Conservation (phyloP, 2,113 vertebrate genomes). For the Clupea harengus region DNA sequence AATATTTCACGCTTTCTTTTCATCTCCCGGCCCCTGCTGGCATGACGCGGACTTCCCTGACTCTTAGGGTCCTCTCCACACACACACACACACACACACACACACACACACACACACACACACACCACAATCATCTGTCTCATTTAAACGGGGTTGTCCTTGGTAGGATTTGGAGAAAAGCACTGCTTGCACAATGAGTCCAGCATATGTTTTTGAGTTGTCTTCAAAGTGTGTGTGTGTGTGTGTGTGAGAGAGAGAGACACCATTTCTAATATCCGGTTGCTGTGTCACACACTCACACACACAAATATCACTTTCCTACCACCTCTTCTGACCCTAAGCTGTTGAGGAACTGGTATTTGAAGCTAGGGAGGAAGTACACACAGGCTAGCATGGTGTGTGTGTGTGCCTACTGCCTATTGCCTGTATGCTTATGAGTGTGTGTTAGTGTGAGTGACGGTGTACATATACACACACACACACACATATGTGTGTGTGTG, state of each 20-base stretch:
- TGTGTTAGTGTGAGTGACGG: neutral
- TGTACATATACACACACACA: too few relatives aligned
- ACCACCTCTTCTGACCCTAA: neutral
- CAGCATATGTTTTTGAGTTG: neutral
- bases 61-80: neutral
- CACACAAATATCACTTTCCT: neutral
- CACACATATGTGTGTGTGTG: neutral
- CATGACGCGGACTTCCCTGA: neutral
- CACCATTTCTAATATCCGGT: neutral
- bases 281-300: neutral
- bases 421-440: neutral
- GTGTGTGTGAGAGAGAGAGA: neutral
- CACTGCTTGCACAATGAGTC: neutral
- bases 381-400: neutral
- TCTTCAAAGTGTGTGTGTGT: neutral
- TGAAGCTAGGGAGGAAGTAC: neutral
- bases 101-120: neutral
- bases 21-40: neutral
- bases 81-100: neutral
- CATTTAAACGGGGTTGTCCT: neutral
- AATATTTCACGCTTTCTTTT: constrained; percentile 24
- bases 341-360: neutral
- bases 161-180: neutral
- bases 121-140: neutral
- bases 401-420: neutral